Base-by-base conservation (phyloP, 1,140 invertebrate genomes). In the Drosophila saltans region DNA sequence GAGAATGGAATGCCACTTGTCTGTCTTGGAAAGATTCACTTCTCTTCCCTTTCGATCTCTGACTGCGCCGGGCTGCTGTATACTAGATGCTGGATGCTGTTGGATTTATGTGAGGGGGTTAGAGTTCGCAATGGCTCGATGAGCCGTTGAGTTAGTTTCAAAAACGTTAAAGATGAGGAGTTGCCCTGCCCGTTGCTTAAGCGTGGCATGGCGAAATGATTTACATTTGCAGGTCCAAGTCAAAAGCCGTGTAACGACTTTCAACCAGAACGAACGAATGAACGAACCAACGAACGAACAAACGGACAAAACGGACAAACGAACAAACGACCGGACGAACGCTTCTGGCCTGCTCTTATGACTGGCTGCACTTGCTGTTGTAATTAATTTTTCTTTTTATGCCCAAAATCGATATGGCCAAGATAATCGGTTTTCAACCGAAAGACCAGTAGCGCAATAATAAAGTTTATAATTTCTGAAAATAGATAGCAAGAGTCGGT, bases 1-100 rank as follows among this genome's bases (percentile, higher is more conserved):
- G 69, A 89, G 73, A 81, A 71, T 85, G 89, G 89, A 89, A 91
- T 91, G 90, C 89, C 89, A 91, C 89, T 91, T 91, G 89, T 81
- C 89, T 91, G 78, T 84, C 85, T 85, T 26, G 66, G 45, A 24
- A 56, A 65, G 63, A 75, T 52, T 52, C 45, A 68, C 72, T 73
- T 72, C 59, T 80, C 66, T 66, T 62, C 64, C 69, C 65, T 67
- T 66, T 36, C 61, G 41, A 63, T 59, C 67, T 73, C 67, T 36
- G 36, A 68, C 70, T 48, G 65, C 45, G 65, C 45, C 69, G 73
- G 70, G 61, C 64, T 59, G 61, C 61, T 72, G 77, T 36, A 36
- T 36, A 36, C 6, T 36, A 36, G 3, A 36, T 36, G 6, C 21
- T 21, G 48, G 66, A 40, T 58, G 78, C 78, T 68, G 69, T 70